Evolutionary conservation across 1,140 invertebrate genomes (phyloP).

Genomic region (Macrobrachium nipponense): DNA sequence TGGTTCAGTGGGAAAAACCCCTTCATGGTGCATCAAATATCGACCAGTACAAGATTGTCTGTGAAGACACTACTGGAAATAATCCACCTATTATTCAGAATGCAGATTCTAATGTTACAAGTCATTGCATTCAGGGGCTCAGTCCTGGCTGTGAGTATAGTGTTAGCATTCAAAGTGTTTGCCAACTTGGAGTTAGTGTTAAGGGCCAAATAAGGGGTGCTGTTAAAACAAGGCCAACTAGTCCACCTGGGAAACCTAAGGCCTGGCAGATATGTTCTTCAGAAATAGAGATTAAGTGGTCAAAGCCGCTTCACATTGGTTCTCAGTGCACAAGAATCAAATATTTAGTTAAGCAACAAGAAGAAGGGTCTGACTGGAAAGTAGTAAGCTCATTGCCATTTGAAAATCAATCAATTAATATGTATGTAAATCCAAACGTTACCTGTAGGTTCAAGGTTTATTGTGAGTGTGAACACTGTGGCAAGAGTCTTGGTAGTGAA

Average conservation of each 20-base stretch:
- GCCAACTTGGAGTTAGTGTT: not conserved
- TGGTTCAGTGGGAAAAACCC: not conserved
- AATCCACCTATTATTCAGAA: too few relatives aligned
- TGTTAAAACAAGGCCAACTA: constrained; percentile 9
- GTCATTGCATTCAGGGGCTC: too few relatives aligned
- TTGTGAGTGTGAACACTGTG: not conserved
- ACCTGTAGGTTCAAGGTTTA: not conserved
- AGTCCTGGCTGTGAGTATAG: not conserved
- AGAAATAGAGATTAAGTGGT: not conserved
- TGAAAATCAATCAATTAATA: not conserved
- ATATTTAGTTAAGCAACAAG: constrained; percentile 2
- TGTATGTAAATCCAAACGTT: not conserved
- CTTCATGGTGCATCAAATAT: not conserved
- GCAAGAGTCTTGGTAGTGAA: constrained; percentile 7
- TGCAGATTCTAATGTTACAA: too few relatives aligned
- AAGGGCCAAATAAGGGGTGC: not conserved
- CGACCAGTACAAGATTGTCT: not conserved
- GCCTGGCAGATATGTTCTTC: not conserved
- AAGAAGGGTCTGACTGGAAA: not conserved
- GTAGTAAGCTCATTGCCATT: not conserved
- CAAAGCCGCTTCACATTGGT: not conserved
- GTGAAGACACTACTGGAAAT: not conserved
- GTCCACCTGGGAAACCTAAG: not conserved
- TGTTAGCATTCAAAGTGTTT: not conserved
- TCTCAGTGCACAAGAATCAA: not conserved